Evolutionary conservation across 2,888 invertebrate genomes (phyloP).

Genomic region (Eretmocerus hayati): DNA sequence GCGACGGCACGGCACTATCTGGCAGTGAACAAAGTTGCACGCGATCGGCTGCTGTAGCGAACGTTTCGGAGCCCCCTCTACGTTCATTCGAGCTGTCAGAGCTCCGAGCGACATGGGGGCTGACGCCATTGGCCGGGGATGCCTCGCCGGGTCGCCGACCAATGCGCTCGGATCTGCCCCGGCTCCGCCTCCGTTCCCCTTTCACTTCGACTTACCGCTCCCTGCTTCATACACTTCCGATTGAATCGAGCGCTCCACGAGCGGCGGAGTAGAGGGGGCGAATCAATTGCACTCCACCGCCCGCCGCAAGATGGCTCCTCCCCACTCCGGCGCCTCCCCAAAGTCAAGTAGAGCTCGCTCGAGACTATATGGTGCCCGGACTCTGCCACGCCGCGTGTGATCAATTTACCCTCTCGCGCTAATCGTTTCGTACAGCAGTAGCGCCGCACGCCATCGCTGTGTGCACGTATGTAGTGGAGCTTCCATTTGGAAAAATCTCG

Average conservation of each 20-base stretch:
- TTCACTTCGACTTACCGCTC: not conserved
- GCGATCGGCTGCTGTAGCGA: conserved; percentile 16
- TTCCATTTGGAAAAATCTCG: too few species aligned
- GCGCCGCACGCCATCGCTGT: too few species aligned
- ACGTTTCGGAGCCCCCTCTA: not conserved
- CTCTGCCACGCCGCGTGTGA: too few species aligned
- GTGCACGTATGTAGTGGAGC: too few species aligned
- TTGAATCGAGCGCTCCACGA: conserved; percentile 33
- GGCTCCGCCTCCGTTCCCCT: conserved; percentile 19
- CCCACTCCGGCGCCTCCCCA: conserved; percentile 31
- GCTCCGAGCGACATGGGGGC: not conserved
- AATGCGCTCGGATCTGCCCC: conserved; percentile 18
- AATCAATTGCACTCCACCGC: conserved; percentile 47
- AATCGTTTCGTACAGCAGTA: too few species aligned
- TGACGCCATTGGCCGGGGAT: conserved; percentile 19
- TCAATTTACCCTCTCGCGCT: too few species aligned
- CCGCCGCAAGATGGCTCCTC: conserved; percentile 48
- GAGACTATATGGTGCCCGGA: conserved; percentile 17
- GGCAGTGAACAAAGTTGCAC: conserved; percentile 31
- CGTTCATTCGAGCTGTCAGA: too few species aligned
- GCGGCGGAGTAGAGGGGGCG: conserved; percentile 34
- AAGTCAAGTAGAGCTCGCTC: conserved; percentile 23
- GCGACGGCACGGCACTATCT: conserved; percentile 48
- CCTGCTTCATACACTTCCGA: conserved; percentile 27
- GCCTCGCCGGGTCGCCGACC: conserved; percentile 4